These are phyloP conservation scores for Diabrotica balteata DNA, from an alignment of 2,888 invertebrate genomes.

Conservation along the genomic window DNA sequence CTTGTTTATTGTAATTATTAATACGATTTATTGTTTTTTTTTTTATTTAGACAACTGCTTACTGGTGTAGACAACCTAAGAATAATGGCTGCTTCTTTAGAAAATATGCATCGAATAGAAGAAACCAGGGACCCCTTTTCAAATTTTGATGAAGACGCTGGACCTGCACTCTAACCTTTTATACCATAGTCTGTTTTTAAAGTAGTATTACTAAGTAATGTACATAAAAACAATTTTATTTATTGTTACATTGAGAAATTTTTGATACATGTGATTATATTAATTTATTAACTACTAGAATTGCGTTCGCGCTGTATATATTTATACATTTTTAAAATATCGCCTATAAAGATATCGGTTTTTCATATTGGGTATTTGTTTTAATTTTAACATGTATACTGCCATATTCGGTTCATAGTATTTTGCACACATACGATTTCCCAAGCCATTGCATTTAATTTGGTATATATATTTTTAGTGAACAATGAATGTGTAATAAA, in stretches of 20 bases:
- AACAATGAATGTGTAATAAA: no score
- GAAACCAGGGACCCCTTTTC: constrained; percentile 61
- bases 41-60: constrained; percentile 67
- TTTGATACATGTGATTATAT: constrained; percentile 47
- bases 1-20: no score
- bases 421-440: no score
- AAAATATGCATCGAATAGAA: constrained; percentile 66
- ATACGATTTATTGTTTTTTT: neutral
- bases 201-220: constrained; percentile 30
- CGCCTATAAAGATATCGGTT: constrained; percentile 9
- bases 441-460: no score
- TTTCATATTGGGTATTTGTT: constrained; percentile 13
- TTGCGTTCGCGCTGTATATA: constrained; percentile 21
- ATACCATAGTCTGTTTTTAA: constrained; percentile 26
- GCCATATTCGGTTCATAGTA: no score
- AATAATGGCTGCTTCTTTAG: constrained; percentile 69
- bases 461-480: no score
- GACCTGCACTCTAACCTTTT: constrained; percentile 58
- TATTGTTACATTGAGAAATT: constrained; percentile 42
- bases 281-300: constrained; percentile 31
- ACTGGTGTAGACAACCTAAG: constrained; percentile 72
- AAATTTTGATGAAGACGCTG: constrained; percentile 63
- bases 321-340: constrained; percentile 22
- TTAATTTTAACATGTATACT: neutral
- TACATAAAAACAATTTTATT: constrained; percentile 44